Base-by-base conservation (phyloP, 1,140 invertebrate species). In the Macrostomum lignano region DNA sequence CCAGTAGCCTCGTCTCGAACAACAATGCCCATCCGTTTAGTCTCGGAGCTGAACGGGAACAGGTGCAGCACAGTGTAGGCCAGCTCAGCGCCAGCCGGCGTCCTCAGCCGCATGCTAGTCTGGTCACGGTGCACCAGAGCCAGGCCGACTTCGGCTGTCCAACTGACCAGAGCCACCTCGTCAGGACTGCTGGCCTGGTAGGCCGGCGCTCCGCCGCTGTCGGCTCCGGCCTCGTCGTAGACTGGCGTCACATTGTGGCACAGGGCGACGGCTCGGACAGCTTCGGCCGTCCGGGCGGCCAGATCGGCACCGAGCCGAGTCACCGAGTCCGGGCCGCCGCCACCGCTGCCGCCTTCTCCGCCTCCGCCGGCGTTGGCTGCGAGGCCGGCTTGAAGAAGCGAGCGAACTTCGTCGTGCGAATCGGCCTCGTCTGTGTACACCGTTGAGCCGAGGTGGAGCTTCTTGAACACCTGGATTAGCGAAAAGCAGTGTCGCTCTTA, bases 211-310 rank as follows among this genome's bases (percentile, higher is more conserved):
- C 20, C 28, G 14, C 15, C 20, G 9, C 9, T 30, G 29, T 11
- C 17, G 15, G 33, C 5, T 61, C 60, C 25, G 32, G 42, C 41
- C 21, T 54, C 52, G 44, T 93, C 82, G 48, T 74, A 79, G 3
- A 93, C 79, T 0, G 91, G 91, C 0, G 91, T 98, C 0, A 98
- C 91, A 59, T 98, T 98, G 52, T 98, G 88, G 58, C 91, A 98
- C 3, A 98, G 57, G 0, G 86, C 84, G 9, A 98, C 56, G 1
- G 86, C 82, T 43, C 78, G 70, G 4, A 96, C 78, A 0, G 79
- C 77, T 44, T 91, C 74, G 17, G 69, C 72, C 25, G 86, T 70
- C 24, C 77, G 63, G 24, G 70, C 74, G 25, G 70, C 67, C 42
- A 74, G 71, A 1, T 24, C n/a, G 9, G 23, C n/a, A 24, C n/a